A percentile compares a stretch with the other conserved stretches of the same genome.
These are phyloP conservation scores for Cyrtorhinus lividipennis DNA, from an alignment of 1,140 invertebrate species.

Conservation along the genomic window DNA sequence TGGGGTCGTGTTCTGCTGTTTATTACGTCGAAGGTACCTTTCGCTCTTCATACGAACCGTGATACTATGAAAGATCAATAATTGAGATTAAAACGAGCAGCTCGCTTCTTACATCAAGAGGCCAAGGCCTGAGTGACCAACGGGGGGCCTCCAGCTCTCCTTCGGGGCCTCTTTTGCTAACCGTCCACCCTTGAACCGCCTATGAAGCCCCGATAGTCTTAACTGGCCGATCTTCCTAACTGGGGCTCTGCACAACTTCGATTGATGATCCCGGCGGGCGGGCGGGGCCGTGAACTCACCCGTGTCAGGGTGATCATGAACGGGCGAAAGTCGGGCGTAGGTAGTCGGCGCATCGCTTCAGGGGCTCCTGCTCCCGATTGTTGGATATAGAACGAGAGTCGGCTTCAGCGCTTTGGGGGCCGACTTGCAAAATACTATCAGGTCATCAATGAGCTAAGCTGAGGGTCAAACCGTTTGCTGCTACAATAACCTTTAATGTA, in stretches of 20 bases:
- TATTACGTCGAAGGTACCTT: too few species aligned
- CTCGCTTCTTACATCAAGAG: not conserved
- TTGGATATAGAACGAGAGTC: not conserved
- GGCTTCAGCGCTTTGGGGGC: too few species aligned
- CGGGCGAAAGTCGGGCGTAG: not conserved
- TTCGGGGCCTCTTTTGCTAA: constrained; percentile 1
- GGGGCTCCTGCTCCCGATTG: not conserved
- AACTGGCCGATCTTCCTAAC: not conserved
- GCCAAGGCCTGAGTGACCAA: not conserved
- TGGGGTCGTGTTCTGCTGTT: too few species aligned
- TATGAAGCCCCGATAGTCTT: not conserved
- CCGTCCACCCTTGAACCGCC: constrained; percentile 1
- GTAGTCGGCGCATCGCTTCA: not conserved
- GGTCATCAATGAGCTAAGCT: not conserved
- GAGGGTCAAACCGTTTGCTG: too few species aligned
- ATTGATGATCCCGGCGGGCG: not conserved
- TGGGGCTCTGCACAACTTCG: not conserved
- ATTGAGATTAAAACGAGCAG: not conserved
- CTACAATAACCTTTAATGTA: too few species aligned
- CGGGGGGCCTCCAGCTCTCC: not conserved
- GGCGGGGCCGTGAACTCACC: not conserved
- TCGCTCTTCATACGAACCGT: not conserved
- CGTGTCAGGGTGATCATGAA: constrained; percentile 6
- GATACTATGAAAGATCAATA: not conserved
- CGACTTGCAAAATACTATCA: not conserved